phyloP scores from a whole-genome alignment of 2,888 invertebrate genomes.

The Andricus quercusramuli region DNA sequence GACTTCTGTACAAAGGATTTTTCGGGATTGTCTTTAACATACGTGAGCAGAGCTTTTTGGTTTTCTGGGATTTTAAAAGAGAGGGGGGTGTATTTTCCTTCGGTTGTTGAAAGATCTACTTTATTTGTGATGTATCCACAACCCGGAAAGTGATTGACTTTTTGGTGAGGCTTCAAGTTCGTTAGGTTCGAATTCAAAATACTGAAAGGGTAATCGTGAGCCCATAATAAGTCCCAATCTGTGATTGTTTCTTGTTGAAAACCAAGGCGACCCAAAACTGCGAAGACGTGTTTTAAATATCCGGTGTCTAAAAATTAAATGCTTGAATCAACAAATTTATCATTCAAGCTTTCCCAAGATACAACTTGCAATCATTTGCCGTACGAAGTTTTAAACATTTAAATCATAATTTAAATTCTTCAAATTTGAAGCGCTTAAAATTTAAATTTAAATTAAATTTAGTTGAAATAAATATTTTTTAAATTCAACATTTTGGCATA shows the following conservation, averaged over 20 bases:
- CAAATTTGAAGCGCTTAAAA: too few species aligned
- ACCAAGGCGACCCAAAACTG: conserved; percentile 88
- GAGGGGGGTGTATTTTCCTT: conserved; percentile 89
- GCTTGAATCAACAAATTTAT: background rate
- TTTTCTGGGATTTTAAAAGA: conserved; percentile 93
- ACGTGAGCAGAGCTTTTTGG: conserved; percentile 85
- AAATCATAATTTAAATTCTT: too few species aligned
- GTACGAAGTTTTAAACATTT: too few species aligned
- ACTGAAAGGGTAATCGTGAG: conserved; percentile 94
- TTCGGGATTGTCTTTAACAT: conserved; percentile 84
- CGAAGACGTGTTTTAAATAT: conserved; percentile 89
- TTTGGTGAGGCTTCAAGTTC: conserved; percentile 86
- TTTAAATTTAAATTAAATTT: too few species aligned
- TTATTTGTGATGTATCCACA: conserved; percentile 96
- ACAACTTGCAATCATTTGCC: too few species aligned
- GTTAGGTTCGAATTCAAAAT: conserved; percentile 81
- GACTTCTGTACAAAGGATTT: conserved; percentile 94
- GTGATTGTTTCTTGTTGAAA: conserved; percentile 82
- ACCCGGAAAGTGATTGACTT: conserved; percentile 96
- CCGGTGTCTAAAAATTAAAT: conserved; percentile 80
- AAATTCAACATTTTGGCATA: too few species aligned
- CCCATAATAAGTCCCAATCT: conserved; percentile 95
- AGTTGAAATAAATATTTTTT: too few species aligned
- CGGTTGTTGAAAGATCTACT: conserved; percentile 89
- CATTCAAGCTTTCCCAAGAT: background rate